Percentiles rank a stretch among this genome's conserved stretches.
These are phyloP conservation scores for Cyclura pinguis DNA, from an alignment of 2,797 vertebrate species.

Conservation along the genomic window DNA sequence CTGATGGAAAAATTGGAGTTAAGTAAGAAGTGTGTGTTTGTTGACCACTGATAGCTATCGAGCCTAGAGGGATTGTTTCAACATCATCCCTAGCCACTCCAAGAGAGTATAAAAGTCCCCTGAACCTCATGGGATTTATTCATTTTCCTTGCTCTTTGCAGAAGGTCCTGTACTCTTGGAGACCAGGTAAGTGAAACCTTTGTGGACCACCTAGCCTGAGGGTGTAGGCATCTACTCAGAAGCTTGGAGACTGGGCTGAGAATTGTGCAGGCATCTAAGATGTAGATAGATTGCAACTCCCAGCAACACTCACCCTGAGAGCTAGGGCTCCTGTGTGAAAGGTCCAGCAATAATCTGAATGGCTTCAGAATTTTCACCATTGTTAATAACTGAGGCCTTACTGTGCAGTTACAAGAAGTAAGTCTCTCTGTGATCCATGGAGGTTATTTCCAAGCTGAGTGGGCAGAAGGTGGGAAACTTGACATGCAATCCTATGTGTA, in stretches of 20 bases:
- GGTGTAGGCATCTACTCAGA: background rate
- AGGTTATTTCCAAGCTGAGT: background rate
- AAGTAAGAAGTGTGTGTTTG: background rate
- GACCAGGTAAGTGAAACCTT: slow-evolving; percentile 1
- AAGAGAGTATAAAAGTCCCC: background rate
- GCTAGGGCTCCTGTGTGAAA: too few species aligned
- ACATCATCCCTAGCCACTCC: background rate
- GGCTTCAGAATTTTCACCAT: too few species aligned
- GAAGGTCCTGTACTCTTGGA: background rate
- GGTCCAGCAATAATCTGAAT: too few species aligned
- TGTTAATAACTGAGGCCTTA: too few species aligned
- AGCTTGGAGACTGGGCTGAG: background rate
- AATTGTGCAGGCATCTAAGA: too few species aligned
- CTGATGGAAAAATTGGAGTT: slow-evolving; percentile 17
- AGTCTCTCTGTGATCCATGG: too few species aligned
- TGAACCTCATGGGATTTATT: background rate
- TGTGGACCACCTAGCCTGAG: fast-evolving
- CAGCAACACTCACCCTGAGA: too few species aligned
- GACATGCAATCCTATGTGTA: background rate
- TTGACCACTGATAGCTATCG: slow-evolving; percentile 3
- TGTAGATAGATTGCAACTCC: too few species aligned
- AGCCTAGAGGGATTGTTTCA: background rate
- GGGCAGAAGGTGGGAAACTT: background rate
- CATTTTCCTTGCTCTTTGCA: too few species aligned
- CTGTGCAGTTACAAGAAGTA: too few species aligned